A percentile compares a stretch with the other conserved stretches of the same genome.
phyloP scores from a whole-genome alignment of 2,113 vertebrate genomes.

The Sprattus sprattus region DNA sequence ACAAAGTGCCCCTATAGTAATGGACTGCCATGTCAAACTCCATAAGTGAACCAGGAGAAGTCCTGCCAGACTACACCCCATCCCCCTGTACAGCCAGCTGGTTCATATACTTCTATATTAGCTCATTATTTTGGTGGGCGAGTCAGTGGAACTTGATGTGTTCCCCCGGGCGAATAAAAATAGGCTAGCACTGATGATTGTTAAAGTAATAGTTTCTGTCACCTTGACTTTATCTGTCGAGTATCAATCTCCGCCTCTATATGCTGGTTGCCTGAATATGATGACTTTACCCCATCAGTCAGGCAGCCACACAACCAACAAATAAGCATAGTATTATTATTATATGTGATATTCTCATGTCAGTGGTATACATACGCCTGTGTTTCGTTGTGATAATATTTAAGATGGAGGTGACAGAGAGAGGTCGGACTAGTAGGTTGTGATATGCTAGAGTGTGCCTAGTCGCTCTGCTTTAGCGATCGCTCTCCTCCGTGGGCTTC shows the following conservation, averaged over 20 bases:
- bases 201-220: neutral
- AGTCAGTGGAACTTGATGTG: neutral
- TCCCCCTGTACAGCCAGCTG: neutral
- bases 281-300: no score
- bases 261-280: neutral
- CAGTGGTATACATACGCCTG: neutral
- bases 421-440: neutral
- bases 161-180: neutral
- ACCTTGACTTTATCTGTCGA: neutral
- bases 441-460: neutral
- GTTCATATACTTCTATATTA: neutral
- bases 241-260: neutral
- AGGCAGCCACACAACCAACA: neutral
- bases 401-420: no score
- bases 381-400: no score
- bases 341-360: neutral
- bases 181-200: neutral
- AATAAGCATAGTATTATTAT: neutral
- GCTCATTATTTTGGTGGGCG: constrained; percentile 2
- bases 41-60: neutral
- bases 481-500: neutral
- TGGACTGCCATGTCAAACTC: neutral
- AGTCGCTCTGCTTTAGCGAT: neutral
- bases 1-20: neutral
- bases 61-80: no score